These are phyloP conservation scores for Xyrauchen texanus DNA, from an alignment of 2,113 vertebrate genomes.

Conservation along the genomic window DNA sequence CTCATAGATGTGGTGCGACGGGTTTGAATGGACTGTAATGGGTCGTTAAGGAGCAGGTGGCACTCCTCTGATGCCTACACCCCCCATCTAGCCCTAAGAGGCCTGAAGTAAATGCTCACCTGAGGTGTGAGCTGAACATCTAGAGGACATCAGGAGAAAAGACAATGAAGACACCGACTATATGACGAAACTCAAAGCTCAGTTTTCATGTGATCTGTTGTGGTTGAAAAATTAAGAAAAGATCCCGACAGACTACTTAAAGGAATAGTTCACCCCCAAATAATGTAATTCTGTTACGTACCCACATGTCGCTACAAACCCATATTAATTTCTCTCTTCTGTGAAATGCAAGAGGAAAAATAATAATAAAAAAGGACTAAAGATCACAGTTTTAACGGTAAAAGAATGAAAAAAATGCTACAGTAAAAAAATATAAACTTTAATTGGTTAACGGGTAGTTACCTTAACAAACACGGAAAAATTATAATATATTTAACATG, in stretches of 20 bases:
- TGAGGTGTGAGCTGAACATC: constrained; percentile 14
- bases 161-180: not conserved
- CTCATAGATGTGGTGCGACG: not conserved
- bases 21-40: not conserved
- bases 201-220: not conserved
- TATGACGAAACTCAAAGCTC: not conserved
- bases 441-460: too few relatives aligned
- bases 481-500: too few relatives aligned
- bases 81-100: not conserved
- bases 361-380: too few relatives aligned
- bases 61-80: constrained; percentile 1
- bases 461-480: too few relatives aligned
- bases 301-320: too few relatives aligned
- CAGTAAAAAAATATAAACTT: too few relatives aligned
- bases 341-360: too few relatives aligned
- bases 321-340: too few relatives aligned
- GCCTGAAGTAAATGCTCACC: not conserved
- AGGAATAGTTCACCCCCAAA: too few relatives aligned
- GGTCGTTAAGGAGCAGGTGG: constrained; percentile 4
- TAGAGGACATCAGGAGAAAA: not conserved
- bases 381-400: too few relatives aligned
- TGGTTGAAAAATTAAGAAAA: not conserved
- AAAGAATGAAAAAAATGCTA: too few relatives aligned
- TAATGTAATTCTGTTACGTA: too few relatives aligned
- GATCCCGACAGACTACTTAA: not conserved